Base-by-base conservation (phyloP, 2,797 vertebrate species). In the Vespertilio murinus region DNA sequence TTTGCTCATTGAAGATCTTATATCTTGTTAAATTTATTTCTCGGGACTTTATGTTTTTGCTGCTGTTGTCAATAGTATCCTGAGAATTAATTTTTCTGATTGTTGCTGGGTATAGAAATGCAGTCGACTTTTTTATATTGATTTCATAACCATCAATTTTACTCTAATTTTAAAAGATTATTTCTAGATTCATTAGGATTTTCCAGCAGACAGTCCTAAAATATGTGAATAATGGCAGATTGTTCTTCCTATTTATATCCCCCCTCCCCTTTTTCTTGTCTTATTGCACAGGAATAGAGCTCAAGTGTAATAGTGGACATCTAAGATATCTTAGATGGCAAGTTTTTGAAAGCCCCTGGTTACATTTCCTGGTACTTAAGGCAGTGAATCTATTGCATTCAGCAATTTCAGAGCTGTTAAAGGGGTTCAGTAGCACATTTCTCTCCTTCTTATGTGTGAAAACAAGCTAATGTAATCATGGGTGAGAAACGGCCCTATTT, bases 1-100 rank as follows among this genome's bases (percentile, higher is more conserved):
- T 79, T 87, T 93, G 3, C 14, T 81, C 25, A 28, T 80, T 92
- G 49, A 79, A 75, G 13, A 30, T 61, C 6, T 61, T 78, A 74
- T 79, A 40, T 75, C 81, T 86, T 89, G 30, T 73, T 93, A 49
- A 40, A 82, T 92, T 61, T 82, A 61, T 79, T 94, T 78, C 25
- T 92, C 74, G 3, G 6, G 64, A 85, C 38, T 88, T 90, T 42
- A 52, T 78, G 49, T 91, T 78, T 81, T 91, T 88, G 64, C 74
- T 92, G n/a, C 42, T 64, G 13, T 77, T 88, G 35, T 61, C 93
- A 81, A 61, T 28, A 75, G 0, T 49, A 75, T 81, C 23, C 75
- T 84, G 7, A 88, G 77, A 96, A 80, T 79, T 91, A 86, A 25
- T 75, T 80, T 88, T 92, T 82, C 81, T 84, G 42, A 78, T 54